These are phyloP conservation scores for Glossosoma conforme DNA, from an alignment of 1,140 invertebrate genomes.

Conservation along the genomic window DNA sequence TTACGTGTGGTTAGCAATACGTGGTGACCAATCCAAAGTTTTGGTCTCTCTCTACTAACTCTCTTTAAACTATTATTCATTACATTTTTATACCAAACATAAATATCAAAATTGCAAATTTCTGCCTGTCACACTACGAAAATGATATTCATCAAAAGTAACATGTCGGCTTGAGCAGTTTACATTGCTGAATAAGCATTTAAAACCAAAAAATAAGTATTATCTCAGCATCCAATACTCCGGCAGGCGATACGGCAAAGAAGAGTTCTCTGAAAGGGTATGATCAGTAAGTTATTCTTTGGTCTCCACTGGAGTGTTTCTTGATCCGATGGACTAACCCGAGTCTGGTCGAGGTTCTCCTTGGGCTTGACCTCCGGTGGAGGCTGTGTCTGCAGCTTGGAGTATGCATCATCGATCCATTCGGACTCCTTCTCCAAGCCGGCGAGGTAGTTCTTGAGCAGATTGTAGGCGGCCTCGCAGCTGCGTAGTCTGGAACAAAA, in stretches of 20 bases:
- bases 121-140: no score
- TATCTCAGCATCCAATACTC: no score
- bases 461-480: slow-evolving; percentile 78
- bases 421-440: slow-evolving; percentile 81
- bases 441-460: slow-evolving; percentile 82
- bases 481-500: slow-evolving; percentile 63
- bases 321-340: slow-evolving; percentile 54
- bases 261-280: slow-evolving; percentile 6
- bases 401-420: slow-evolving; percentile 74
- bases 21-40: neutral
- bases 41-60: no score
- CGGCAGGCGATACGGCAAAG: neutral
- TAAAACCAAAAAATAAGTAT: no score
- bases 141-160: no score
- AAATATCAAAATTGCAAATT: no score
- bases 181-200: no score
- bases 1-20: neutral
- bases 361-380: slow-evolving; percentile 66
- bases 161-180: no score
- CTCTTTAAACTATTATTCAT: no score
- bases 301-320: slow-evolving; percentile 1
- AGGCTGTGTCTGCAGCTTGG: slow-evolving; percentile 64
- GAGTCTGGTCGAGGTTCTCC: slow-evolving; percentile 70
- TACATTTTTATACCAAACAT: no score
- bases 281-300: slow-evolving; percentile 5